phyloP scores from a whole-genome alignment of 2,113 vertebrate species.

The Vulpes ferrilata region DNA sequence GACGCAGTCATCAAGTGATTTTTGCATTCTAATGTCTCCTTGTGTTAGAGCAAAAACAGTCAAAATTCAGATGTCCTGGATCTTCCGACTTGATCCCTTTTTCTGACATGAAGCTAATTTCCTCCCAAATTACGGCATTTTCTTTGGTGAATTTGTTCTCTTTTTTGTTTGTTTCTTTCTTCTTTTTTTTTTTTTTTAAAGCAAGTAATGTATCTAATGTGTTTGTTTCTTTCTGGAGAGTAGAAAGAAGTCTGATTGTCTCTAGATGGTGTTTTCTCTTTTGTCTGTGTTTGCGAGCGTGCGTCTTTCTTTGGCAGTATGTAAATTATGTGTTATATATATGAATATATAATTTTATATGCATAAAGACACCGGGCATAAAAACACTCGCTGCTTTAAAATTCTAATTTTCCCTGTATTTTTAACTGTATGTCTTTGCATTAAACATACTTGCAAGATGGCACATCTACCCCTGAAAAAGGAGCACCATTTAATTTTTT shows the following conservation, averaged over 20 bases:
- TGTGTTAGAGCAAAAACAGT: neutral
- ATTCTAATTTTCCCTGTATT: neutral
- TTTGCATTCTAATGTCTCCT: neutral
- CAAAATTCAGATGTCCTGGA: neutral
- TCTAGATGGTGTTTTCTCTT: neutral
- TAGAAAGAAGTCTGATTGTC: neutral
- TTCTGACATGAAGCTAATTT: neutral
- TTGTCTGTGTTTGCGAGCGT: rapidly evolving
- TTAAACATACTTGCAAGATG: neutral
- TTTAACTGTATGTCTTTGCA: neutral
- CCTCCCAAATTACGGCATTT: neutral
- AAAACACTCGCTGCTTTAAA: neutral
- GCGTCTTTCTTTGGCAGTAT: neutral
- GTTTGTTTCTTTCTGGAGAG: neutral
- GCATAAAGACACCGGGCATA: neutral
- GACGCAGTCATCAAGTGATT: neutral
- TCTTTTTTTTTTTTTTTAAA: neutral
- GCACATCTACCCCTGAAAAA: neutral
- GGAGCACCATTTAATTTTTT: neutral
- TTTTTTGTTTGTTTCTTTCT: neutral
- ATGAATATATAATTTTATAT: neutral
- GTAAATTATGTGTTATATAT: neutral
- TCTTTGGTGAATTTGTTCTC: neutral
- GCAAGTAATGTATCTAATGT: too few relatives aligned
- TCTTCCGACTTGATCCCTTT: neutral